Percentiles rank a stretch among this genome's conserved stretches.
Conservation (phyloP, 1,140 invertebrate genomes). For the Drosophila pachea region DNA sequence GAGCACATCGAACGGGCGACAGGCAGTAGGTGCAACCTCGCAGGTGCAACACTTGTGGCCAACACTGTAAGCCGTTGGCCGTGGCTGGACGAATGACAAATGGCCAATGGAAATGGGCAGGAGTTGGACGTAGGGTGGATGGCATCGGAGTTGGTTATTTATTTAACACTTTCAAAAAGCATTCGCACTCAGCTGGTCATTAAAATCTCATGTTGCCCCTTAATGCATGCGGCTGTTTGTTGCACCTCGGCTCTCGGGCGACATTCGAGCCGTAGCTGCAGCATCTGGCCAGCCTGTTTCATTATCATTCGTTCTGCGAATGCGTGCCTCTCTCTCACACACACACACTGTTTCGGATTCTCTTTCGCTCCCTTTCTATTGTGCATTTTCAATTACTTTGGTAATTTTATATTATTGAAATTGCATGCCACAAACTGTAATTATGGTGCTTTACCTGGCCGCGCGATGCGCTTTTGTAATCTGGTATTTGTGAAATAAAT, state of each 20-base stretch:
- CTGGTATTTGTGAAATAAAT: slow-evolving; percentile 73
- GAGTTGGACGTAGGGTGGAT: not conserved
- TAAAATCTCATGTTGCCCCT: slow-evolving; percentile 76
- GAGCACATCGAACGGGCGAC: not conserved
- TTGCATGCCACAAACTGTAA: slow-evolving; percentile 75
- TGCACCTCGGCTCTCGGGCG: slow-evolving; percentile 15
- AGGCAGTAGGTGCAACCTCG: slow-evolving; percentile 7
- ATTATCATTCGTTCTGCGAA: slow-evolving; percentile 53
- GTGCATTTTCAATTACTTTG: slow-evolving; percentile 71
- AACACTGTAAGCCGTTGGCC: slow-evolving; percentile 65
- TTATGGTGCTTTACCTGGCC: slow-evolving; percentile 57
- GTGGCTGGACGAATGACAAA: slow-evolving; percentile 42
- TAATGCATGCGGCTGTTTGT: slow-evolving; percentile 50
- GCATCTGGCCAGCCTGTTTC: slow-evolving; percentile 47
- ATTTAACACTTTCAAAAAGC: slow-evolving; percentile 78
- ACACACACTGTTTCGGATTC: slow-evolving; percentile 8
- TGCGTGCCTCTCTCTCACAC: slow-evolving; percentile 29
- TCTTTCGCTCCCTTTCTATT: slow-evolving; percentile 39
- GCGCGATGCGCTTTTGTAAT: slow-evolving; percentile 65
- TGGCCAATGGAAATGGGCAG: slow-evolving; percentile 22
- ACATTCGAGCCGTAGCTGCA: slow-evolving; percentile 11
- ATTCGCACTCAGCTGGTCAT: slow-evolving; percentile 71
- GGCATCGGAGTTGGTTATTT: slow-evolving; percentile 58
- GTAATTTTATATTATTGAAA: slow-evolving; percentile 78
- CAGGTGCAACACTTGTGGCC: slow-evolving; percentile 52